A percentile compares a stretch with the other conserved stretches of the same genome.
phyloP scores from a whole-genome alignment of 1,140 invertebrate genomes.

The Drosophila chauvacae region DNA sequence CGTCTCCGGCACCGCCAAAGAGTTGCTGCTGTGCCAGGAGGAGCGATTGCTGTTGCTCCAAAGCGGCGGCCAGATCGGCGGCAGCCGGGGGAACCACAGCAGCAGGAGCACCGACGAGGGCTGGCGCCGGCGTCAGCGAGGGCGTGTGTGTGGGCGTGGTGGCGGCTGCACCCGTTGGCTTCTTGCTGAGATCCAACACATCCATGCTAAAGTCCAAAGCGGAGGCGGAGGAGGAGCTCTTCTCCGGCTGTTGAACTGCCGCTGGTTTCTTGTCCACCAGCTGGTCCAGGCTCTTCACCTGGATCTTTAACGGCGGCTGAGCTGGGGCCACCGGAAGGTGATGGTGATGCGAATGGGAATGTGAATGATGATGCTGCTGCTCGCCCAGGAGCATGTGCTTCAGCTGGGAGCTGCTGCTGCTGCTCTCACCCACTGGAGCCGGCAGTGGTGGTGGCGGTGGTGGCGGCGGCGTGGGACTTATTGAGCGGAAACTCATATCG shows the following conservation, averaged over 20 bases:
- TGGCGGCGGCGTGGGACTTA: constrained; percentile 29
- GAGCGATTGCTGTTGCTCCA: constrained; percentile 82
- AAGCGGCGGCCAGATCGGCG: constrained; percentile 40
- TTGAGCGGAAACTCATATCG: constrained; percentile 72
- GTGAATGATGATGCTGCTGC: constrained; percentile 9
- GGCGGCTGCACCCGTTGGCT: constrained; percentile 81
- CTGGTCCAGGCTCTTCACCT: constrained; percentile 88
- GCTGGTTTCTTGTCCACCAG: constrained; percentile 85
- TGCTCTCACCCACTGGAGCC: constrained; percentile 30
- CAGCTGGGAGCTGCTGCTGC: constrained; percentile 85
- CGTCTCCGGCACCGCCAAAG: constrained; percentile 85
- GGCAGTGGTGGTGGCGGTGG: constrained; percentile 41
- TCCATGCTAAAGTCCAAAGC: constrained; percentile 91
- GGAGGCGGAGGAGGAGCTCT: constrained; percentile 82
- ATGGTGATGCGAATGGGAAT: background rate
- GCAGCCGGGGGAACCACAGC: constrained; percentile 84
- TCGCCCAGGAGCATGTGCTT: constrained; percentile 79
- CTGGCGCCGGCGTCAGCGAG: constrained; percentile 32
- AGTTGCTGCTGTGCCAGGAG: constrained; percentile 76
- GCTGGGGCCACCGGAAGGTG: background rate
- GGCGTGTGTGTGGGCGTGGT: constrained; percentile 85
- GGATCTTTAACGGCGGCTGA: constrained; percentile 85
- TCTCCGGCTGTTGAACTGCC: constrained; percentile 54
- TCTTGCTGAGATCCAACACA: constrained; percentile 94
- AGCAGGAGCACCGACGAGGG: constrained; percentile 78